A percentile compares a stretch with the other conserved stretches of the same genome.
Evolutionary conservation across 1,140 invertebrate genomes (phyloP).

Genomic region (Papilio polytes): DNA sequence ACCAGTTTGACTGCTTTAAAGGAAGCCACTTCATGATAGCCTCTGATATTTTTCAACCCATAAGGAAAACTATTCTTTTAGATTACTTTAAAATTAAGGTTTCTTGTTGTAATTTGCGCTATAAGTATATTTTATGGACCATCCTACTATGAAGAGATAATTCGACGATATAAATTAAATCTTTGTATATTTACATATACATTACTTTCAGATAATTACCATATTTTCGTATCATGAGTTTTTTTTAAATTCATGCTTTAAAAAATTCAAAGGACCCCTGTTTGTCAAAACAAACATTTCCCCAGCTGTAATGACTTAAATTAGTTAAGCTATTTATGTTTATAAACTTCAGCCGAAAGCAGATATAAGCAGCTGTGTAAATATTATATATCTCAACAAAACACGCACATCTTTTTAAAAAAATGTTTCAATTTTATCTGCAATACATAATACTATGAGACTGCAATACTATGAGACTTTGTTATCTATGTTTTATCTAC

Average conservation of each 20-base stretch:
- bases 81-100: background rate
- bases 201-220: too few relatives aligned
- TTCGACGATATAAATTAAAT: too few relatives aligned
- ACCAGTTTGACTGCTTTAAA: background rate
- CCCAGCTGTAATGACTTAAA: background rate
- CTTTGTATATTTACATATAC: too few relatives aligned
- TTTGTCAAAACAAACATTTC: background rate
- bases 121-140: background rate
- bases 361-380: background rate
- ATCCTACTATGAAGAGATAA: too few relatives aligned
- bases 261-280: background rate
- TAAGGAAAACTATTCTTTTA: background rate
- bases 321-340: background rate
- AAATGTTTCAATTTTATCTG: background rate
- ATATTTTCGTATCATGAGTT: too few relatives aligned
- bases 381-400: background rate
- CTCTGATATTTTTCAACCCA: background rate
- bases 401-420: background rate
- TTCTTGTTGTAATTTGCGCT: background rate
- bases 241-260: background rate
- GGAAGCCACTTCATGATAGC: too few relatives aligned
- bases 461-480: background rate
- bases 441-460: background rate
- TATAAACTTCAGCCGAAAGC: background rate
- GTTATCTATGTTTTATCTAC: background rate